A percentile compares a stretch with the other conserved stretches of the same genome.
phyloP scores from a whole-genome alignment of 2,113 vertebrate genomes.

The Solea solea region DNA sequence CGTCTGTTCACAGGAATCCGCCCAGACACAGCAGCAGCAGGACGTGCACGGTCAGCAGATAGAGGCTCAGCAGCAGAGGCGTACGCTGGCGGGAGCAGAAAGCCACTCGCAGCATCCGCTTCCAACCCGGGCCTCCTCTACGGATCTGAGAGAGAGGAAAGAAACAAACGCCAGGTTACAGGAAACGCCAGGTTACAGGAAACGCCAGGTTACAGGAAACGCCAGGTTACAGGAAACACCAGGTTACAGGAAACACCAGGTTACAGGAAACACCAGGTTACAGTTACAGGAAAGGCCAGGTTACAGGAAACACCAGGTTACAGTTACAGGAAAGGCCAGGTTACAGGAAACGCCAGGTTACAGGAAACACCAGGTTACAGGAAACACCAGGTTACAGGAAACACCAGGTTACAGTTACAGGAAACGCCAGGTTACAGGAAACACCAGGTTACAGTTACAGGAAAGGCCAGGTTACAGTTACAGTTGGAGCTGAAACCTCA shows the following conservation, averaged over 20 bases:
- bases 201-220: too few species aligned
- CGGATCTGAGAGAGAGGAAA: slow-evolving; percentile 74
- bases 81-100: slow-evolving; percentile 86
- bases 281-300: not conserved
- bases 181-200: not conserved
- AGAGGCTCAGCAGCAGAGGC: slow-evolving; percentile 84
- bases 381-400: slow-evolving; percentile 14
- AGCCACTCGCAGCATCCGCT: slow-evolving; percentile 83
- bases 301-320: slow-evolving; percentile 3
- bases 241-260: slow-evolving; percentile 5
- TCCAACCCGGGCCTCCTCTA: slow-evolving; percentile 72
- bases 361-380: not conserved
- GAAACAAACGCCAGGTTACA: slow-evolving; percentile 5
- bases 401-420: not conserved
- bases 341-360: too few species aligned
- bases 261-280: slow-evolving; percentile 1
- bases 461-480: too few species aligned
- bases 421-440: too few species aligned
- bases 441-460: slow-evolving; percentile 10
- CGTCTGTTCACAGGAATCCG: slow-evolving; percentile 84
- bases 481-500: slow-evolving; percentile 76
- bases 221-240: not conserved
- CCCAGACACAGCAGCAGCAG: slow-evolving; percentile 90
- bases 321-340: too few species aligned
- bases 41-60: slow-evolving; percentile 88